phyloP scores from a whole-genome alignment of 2,113 vertebrate genomes.

The Nipponia nippon region DNA sequence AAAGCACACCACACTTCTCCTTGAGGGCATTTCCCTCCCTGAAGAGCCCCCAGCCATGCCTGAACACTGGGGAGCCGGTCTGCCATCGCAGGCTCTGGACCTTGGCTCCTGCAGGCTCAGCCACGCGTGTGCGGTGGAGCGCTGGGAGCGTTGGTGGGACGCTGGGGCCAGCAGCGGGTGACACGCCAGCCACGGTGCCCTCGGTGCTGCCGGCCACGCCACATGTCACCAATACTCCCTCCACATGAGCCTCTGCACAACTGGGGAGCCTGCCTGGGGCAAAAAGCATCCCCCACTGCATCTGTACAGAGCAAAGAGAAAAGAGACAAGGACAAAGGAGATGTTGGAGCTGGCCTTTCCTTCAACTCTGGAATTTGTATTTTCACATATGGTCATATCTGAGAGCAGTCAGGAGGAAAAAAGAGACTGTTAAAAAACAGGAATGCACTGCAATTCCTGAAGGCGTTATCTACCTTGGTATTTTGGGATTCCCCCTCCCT shows the following conservation, averaged over 20 bases:
- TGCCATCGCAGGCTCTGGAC: accelerated
- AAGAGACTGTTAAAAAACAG: not conserved
- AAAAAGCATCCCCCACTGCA: not conserved
- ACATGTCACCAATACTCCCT: accelerated
- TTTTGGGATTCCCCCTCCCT: not conserved
- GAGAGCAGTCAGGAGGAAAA: not conserved
- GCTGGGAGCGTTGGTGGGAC: accelerated
- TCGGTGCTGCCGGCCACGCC: not conserved
- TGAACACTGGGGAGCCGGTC: no score
- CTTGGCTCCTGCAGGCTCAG: not conserved
- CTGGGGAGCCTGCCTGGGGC: not conserved
- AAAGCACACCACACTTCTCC: not conserved
- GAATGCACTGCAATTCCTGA: not conserved
- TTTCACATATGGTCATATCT: not conserved
- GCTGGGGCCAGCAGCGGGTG: not conserved
- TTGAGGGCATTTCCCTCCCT: not conserved
- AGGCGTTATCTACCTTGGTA: not conserved
- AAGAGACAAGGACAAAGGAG: not conserved
- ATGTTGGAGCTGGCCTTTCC: not conserved
- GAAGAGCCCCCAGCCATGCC: not conserved
- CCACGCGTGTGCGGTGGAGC: accelerated
- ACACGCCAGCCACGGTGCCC: accelerated
- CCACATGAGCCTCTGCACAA: accelerated
- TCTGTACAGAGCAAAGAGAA: not conserved
- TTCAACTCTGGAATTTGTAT: not conserved